A percentile compares a stretch with the other conserved stretches of the same genome.
phyloP scores from a whole-genome alignment of 2,888 invertebrate species.

The Holacanthella duospinosa region DNA sequence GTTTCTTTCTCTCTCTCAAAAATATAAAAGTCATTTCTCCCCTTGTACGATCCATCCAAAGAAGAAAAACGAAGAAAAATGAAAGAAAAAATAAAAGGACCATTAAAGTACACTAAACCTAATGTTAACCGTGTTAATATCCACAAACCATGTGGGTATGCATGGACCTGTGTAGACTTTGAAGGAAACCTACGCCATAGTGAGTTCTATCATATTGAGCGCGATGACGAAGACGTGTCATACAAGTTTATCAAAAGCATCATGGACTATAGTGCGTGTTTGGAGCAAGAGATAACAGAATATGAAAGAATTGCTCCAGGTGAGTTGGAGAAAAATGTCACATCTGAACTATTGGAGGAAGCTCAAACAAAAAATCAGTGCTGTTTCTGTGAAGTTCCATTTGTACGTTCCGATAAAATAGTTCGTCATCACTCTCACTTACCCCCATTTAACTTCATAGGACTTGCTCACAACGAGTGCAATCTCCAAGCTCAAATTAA shows the following conservation, averaged over 20 bases:
- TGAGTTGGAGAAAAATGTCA: neutral
- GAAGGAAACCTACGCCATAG: too few species aligned
- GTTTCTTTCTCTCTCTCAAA: too few species aligned
- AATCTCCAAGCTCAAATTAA: neutral
- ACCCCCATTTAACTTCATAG: neutral
- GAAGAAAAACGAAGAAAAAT: neutral
- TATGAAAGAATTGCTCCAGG: neutral
- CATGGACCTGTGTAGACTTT: neutral
- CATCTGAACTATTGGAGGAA: neutral
- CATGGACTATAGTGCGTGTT: neutral
- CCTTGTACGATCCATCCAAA: neutral
- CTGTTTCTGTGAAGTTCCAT: neutral
- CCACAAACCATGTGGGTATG: neutral
- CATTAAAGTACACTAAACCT: too few species aligned
- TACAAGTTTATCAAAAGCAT: neutral
- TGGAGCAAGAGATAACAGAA: neutral
- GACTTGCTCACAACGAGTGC: neutral
- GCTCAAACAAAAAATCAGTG: neutral
- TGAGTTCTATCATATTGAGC: neutral
- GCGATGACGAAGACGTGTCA: neutral
- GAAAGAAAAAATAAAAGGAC: neutral
- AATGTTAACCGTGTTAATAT: neutral
- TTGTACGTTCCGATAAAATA: neutral
- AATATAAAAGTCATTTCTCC: neutral
- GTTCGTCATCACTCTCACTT: neutral